Percentiles rank a stretch among this genome's conserved stretches.
phyloP scores from a whole-genome alignment of 2,888 invertebrate species.

The Nomada flava region DNA sequence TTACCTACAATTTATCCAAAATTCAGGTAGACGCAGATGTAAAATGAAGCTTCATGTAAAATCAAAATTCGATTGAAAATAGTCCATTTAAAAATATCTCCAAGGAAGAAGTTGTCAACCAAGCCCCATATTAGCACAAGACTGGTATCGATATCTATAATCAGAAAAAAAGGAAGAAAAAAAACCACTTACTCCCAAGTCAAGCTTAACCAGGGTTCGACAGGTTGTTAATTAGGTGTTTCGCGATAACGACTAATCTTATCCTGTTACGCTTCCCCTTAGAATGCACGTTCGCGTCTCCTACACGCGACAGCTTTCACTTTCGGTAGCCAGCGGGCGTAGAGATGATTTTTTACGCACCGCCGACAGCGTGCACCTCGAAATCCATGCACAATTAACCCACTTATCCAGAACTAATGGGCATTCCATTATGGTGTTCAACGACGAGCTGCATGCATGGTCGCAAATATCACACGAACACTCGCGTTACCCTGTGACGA shows the following conservation, averaged over 20 bases:
- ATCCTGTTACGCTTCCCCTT: constrained; percentile 20
- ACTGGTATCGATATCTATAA: background rate
- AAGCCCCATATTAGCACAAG: no score
- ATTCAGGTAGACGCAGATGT: no score
- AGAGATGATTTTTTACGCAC: constrained; percentile 72
- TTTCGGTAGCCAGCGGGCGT: constrained; percentile 72
- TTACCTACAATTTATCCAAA: no score
- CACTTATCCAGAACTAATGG: constrained; percentile 77
- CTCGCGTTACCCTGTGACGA: constrained; percentile 58
- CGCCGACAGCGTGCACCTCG: constrained; percentile 58
- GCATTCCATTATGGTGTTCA: constrained; percentile 71
- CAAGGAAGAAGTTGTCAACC: no score
- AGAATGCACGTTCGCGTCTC: constrained; percentile 45
- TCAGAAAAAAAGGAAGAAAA: background rate
- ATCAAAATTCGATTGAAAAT: no score
- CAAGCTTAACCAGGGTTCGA: constrained; percentile 17
- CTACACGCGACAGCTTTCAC: constrained; percentile 71
- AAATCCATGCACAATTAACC: constrained; percentile 73
- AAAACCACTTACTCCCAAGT: background rate
- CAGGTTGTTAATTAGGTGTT: constrained; percentile 64
- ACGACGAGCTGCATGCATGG: constrained; percentile 29
- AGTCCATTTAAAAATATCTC: no score
- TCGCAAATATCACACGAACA: constrained; percentile 43
- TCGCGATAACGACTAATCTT: constrained; percentile 63
- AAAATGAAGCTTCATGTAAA: no score